Evolutionary conservation across 2,113 vertebrate genomes (phyloP).

Genomic region (Gymnocephalus cernua): DNA sequence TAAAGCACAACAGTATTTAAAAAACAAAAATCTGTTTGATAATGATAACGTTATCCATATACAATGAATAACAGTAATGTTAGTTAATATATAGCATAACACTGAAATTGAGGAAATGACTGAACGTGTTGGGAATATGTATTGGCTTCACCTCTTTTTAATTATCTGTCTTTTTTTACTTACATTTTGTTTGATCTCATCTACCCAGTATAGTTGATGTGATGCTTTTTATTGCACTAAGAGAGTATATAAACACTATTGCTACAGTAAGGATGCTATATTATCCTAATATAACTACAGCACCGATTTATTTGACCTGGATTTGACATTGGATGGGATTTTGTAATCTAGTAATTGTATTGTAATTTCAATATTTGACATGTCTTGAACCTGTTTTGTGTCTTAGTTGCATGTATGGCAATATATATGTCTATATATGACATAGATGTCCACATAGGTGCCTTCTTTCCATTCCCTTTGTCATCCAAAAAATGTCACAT

Average conservation of each 20-base stretch:
- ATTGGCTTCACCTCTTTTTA: slow-evolving; percentile 9
- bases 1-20: slow-evolving; percentile 39
- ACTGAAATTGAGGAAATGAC: background rate
- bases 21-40: background rate
- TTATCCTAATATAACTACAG: slow-evolving; percentile 7
- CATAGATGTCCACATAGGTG: slow-evolving; percentile 36
- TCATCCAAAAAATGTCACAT: background rate
- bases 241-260: slow-evolving; percentile 1
- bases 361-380: slow-evolving; percentile 3
- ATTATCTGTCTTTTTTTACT: slow-evolving; percentile 4
- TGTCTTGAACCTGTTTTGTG: slow-evolving; percentile 14
- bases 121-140: background rate
- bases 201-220: background rate
- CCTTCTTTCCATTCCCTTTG: slow-evolving; percentile 27
- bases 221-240: slow-evolving; percentile 18
- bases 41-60: background rate
- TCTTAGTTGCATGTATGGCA: slow-evolving; percentile 25
- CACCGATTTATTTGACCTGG: background rate
- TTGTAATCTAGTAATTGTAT: background rate
- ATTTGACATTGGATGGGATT: background rate
- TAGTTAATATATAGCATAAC: background rate
- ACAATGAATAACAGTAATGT: background rate
- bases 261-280: background rate
- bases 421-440: slow-evolving; percentile 6
- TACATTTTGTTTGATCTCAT: slow-evolving; percentile 1